Conservation (phyloP, 1,140 invertebrate species). For the Philaenus spumarius region DNA sequence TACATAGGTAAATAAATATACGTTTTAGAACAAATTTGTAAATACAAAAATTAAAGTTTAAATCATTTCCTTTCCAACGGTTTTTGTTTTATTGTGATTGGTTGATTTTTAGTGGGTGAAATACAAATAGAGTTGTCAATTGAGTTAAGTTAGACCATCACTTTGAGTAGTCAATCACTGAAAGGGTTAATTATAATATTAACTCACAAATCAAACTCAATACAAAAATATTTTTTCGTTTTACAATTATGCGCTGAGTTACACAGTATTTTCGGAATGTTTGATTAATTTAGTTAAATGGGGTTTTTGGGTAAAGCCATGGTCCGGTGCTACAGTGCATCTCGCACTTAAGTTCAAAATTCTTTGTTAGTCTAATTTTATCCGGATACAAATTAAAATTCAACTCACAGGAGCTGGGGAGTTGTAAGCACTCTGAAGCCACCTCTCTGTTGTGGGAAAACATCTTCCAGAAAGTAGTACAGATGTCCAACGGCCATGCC, state of each 20-base stretch:
- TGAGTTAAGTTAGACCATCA: no score
- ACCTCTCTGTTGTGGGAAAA: conserved; percentile 87
- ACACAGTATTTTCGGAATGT: neutral
- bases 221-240: neutral
- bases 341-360: neutral
- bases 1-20: no score
- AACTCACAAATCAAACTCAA: no score
- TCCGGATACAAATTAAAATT: conserved; percentile 1
- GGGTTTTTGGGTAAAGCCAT: neutral
- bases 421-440: conserved; percentile 91
- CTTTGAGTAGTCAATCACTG: no score
- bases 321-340: neutral
- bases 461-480: conserved; percentile 98
- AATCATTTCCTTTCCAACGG: no score
- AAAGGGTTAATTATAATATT: no score
- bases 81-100: no score
- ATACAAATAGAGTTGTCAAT: no score
- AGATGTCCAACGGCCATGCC: conserved; percentile 98
- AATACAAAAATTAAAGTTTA: no score
- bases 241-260: neutral
- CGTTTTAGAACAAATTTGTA: no score
- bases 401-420: conserved; percentile 82
- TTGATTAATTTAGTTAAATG: neutral
- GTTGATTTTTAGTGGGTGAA: no score
- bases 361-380: neutral